Evolutionary conservation across 2,113 vertebrate species (phyloP).

Genomic region (Menidia beryllina): DNA sequence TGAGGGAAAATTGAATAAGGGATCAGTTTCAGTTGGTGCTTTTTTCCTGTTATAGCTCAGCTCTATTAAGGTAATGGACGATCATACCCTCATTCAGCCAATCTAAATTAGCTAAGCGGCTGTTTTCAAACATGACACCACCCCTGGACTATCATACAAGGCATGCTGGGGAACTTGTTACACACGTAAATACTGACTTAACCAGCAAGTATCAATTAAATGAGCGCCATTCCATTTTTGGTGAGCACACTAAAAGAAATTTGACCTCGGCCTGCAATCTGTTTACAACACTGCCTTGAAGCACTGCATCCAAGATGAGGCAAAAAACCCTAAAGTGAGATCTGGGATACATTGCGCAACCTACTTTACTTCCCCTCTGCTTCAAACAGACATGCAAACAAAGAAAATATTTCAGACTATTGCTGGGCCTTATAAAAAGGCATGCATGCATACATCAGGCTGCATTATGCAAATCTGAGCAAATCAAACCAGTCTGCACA

Average conservation of each 20-base stretch:
- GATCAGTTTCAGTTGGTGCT: background rate
- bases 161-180: background rate
- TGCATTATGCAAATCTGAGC: slow-evolving; percentile 2
- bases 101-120: slow-evolving; percentile 26
- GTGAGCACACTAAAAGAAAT: background rate
- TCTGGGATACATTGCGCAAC: slow-evolving; percentile 3
- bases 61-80: slow-evolving; percentile 17
- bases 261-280: accelerated
- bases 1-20: slow-evolving; percentile 16
- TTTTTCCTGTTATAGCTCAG: background rate
- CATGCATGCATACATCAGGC: background rate
- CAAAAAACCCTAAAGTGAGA: background rate
- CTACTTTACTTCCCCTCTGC: background rate
- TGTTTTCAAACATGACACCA: slow-evolving; percentile 43
- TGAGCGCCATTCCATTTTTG: background rate
- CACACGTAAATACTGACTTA: slow-evolving; percentile 3
- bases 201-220: background rate
- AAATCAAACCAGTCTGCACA: slow-evolving; percentile 52
- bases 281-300: background rate
- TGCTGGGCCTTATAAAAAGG: background rate
- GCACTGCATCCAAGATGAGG: background rate
- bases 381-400: slow-evolving; percentile 24
- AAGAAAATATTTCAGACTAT: slow-evolving; percentile 11
- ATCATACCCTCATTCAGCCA: slow-evolving; percentile 26
- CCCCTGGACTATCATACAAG: background rate